phyloP scores from a whole-genome alignment of 2,113 vertebrate species.

The Aphyosemion australe region DNA sequence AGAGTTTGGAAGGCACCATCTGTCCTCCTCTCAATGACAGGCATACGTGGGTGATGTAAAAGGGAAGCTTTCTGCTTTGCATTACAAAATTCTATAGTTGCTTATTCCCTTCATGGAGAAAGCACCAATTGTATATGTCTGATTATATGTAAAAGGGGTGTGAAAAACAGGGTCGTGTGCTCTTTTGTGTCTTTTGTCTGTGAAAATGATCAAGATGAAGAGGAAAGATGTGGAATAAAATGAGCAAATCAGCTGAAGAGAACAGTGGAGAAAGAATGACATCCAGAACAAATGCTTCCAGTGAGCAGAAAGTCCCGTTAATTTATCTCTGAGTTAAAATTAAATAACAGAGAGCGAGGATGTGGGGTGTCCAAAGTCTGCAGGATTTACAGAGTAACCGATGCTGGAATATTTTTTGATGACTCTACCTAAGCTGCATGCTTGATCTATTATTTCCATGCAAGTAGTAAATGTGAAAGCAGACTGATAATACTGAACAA shows the following conservation, averaged over 20 bases:
- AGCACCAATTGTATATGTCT: conserved; percentile 5
- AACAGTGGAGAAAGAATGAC: conserved; percentile 40
- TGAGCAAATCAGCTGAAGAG: not conserved
- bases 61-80: not conserved
- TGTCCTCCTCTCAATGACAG: conserved; percentile 15
- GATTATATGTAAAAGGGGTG: conserved; percentile 1
- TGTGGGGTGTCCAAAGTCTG: not conserved
- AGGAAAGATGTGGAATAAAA: not conserved
- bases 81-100: not conserved
- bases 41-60: conserved; percentile 25
- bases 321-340: conserved; percentile 62
- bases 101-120: conserved; percentile 2
- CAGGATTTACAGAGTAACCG: too few relatives aligned
- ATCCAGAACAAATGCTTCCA: conserved; percentile 36
- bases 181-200: conserved; percentile 7
- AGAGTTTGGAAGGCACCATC: conserved; percentile 6
- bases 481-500: too few relatives aligned
- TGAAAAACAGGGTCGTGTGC: not conserved
- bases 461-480: too few relatives aligned
- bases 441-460: too few relatives aligned
- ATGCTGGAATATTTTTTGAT: too few relatives aligned
- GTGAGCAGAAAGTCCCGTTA: conserved; percentile 59
- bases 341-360: conserved; percentile 6
- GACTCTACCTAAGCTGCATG: too few relatives aligned
- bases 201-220: conserved; percentile 2